Percentiles rank a stretch among this genome's conserved stretches.
phyloP scores from a whole-genome alignment of 2,797 vertebrate species.

The Micromesistius poutassou region DNA sequence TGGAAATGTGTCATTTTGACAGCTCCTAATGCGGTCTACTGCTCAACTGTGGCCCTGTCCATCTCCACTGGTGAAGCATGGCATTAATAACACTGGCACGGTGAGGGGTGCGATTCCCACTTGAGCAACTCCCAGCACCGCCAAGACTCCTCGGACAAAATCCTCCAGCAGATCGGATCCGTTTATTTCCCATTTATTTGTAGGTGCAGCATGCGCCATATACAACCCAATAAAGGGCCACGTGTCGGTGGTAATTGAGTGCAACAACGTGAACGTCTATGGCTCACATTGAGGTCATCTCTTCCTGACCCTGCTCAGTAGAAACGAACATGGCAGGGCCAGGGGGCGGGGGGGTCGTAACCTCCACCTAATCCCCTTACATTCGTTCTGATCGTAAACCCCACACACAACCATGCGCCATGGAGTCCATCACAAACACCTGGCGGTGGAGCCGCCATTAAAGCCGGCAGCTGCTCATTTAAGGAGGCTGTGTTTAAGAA shows the following conservation, averaged over 20 bases:
- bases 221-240: slow-evolving; percentile 39
- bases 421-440: not conserved
- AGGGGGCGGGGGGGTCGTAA: slow-evolving; percentile 24
- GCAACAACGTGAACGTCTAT: slow-evolving; percentile 39
- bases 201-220: slow-evolving; percentile 25
- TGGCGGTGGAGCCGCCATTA: not conserved
- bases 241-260: slow-evolving; percentile 34
- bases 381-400: not conserved
- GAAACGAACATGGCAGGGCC: slow-evolving; percentile 22
- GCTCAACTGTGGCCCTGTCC: not conserved
- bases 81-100: not conserved
- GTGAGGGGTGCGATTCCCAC: not conserved
- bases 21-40: not conserved
- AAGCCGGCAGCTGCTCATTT: slow-evolving; percentile 46
- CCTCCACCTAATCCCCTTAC: slow-evolving; percentile 38
- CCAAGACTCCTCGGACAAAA: not conserved
- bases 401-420: not conserved
- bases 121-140: not conserved
- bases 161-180: not conserved
- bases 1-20: not conserved
- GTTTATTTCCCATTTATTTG: not conserved
- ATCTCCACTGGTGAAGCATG: not conserved
- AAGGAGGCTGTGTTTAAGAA: slow-evolving; percentile 50
- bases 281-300: slow-evolving; percentile 51
- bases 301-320: slow-evolving; percentile 45